Conservation (phyloP, 2,888 invertebrate species). For the Parasteatoda lunata region DNA sequence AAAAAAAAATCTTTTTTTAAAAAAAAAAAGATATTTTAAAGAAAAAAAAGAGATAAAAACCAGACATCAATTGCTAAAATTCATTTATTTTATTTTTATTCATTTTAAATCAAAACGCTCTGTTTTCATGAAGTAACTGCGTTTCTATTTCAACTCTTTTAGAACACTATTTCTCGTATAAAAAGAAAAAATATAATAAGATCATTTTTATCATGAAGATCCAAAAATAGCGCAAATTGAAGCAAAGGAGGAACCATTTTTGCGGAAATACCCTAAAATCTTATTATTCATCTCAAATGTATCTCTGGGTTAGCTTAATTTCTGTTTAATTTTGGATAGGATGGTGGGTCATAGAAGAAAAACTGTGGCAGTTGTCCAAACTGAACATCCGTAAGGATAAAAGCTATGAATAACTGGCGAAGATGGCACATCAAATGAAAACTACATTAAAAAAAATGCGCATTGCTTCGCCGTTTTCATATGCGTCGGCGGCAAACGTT, state of each 20-base stretch:
- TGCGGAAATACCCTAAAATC: background rate
- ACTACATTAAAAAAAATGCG: slow-evolving; percentile 15
- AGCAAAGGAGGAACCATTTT: too few relatives aligned
- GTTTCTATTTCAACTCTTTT: too few relatives aligned
- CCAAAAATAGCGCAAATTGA: too few relatives aligned
- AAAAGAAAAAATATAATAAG: too few relatives aligned
- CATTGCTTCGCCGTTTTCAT: slow-evolving; percentile 29
- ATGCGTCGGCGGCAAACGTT: slow-evolving; percentile 44
- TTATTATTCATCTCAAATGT: slow-evolving; percentile 51
- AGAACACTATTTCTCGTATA: too few relatives aligned
- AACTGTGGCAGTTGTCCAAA: slow-evolving; percentile 40
- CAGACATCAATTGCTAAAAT: too few relatives aligned
- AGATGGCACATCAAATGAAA: slow-evolving; percentile 37
- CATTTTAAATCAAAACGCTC: too few relatives aligned
- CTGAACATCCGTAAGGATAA: slow-evolving; percentile 23
- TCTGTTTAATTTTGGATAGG: slow-evolving; percentile 56
- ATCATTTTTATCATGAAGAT: too few relatives aligned
- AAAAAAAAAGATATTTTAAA: background rate
- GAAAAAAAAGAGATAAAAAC: background rate
- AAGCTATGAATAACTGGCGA: slow-evolving; percentile 61
- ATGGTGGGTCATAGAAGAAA: slow-evolving; percentile 16
- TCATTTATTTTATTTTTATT: background rate
- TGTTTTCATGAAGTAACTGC: too few relatives aligned
- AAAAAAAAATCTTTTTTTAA: too few relatives aligned
- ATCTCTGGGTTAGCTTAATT: slow-evolving; percentile 56